Base-by-base conservation (phyloP, 2,888 invertebrate genomes). In the Nomada ruficornis region DNA sequence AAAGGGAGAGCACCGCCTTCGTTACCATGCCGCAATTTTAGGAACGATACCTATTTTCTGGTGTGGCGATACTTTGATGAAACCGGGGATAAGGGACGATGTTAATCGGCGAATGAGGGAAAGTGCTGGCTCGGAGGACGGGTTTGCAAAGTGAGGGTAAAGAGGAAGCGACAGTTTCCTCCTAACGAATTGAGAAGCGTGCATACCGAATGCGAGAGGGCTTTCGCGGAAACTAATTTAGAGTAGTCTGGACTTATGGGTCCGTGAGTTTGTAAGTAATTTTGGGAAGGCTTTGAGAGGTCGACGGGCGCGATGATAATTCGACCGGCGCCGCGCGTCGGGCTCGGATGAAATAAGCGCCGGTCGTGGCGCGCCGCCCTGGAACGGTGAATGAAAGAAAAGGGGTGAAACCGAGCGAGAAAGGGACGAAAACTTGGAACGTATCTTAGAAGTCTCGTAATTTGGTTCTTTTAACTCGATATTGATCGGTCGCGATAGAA, bases 191-290 rank as follows among this genome's bases (percentile, higher is more conserved):
- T 74, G 79, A 77, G 63, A 70, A 78, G 74, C 63, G 69, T 62
- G 80, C 84, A 78, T 84, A 70, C 59, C 70, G 81, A 78, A 81
- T 76, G 70, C 63, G 47, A n/a, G 26, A 68, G 78, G 69, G 68
- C 81, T 82, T 73, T 55, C 70, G 70, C 26, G 65, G 77, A 80
- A 86, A 83, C 85, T 86, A 86, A 86, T 86, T 86, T 81, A 76
- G 74, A 80, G 84, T 64, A 79, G 80, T 75, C 75, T 75, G 62
- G 79, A 68, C 82, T 82, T 64, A 77, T 78, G 80, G 78, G 59
- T 67, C 75, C 69, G 60, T 74, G 80, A 86, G 84, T 78, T 80
- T 26, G 50, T 82, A 82, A 86, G 82, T 86, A 86, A 86, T 86
- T 86, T 82, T 82, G 68, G 77, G 72, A 81, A 69, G 72, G 74